Percentiles rank a stretch among this genome's conserved stretches.
phyloP scores from a whole-genome alignment of 2,888 invertebrate species.

The Pachymerium ferrugineum region DNA sequence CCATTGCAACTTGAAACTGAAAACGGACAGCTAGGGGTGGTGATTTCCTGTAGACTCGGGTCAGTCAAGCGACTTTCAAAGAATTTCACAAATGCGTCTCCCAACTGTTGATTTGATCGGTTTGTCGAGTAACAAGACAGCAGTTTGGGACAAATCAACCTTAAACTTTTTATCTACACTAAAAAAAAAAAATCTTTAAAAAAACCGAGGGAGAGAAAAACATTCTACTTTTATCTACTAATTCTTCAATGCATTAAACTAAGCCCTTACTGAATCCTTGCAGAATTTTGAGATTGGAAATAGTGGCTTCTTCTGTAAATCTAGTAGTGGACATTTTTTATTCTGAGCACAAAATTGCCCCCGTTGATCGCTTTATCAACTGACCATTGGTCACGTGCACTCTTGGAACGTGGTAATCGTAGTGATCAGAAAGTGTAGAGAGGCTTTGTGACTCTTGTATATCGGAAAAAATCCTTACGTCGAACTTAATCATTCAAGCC shows the following conservation, averaged over 20 bases:
- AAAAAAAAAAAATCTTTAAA: too few species aligned
- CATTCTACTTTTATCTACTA: too few species aligned
- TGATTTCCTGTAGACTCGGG: slow-evolving; percentile 11
- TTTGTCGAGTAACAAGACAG: slow-evolving; percentile 14
- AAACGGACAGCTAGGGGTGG: slow-evolving; percentile 20
- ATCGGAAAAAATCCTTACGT: not conserved
- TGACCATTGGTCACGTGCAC: slow-evolving; percentile 22
- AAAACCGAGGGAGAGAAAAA: too few species aligned
- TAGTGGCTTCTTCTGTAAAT: not conserved
- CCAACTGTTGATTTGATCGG: slow-evolving; percentile 23
- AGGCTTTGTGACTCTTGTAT: not conserved
- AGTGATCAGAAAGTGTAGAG: slow-evolving; percentile 13
- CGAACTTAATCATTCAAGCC: not conserved
- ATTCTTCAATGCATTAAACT: too few species aligned
- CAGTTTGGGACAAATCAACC: not conserved
- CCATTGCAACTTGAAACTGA: not conserved
- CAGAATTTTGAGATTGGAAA: not conserved
- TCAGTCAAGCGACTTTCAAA: slow-evolving; percentile 19
- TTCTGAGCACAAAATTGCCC: slow-evolving; percentile 18
- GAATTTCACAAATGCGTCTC: slow-evolving; percentile 11
- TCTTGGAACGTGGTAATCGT: slow-evolving; percentile 25
- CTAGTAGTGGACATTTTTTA: slow-evolving; percentile 7
- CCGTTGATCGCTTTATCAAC: slow-evolving; percentile 25
- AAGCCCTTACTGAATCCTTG: not conserved
- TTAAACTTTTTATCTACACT: too few species aligned